phyloP scores from a whole-genome alignment of 2,888 invertebrate species.

The Pardosa pseudoannulata region DNA sequence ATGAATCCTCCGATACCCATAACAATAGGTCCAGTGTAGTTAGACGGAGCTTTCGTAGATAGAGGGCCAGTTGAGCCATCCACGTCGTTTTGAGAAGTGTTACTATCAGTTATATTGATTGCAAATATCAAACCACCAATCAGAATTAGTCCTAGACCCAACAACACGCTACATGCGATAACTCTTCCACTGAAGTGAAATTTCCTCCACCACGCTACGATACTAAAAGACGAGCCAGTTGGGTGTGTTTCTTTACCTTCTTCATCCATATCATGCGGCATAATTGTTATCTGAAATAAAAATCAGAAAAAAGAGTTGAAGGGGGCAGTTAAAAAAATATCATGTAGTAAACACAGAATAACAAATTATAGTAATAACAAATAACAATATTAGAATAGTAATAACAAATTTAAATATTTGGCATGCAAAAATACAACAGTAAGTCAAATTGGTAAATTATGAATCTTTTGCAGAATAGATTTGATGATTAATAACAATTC shows the following conservation, averaged over 20 bases:
- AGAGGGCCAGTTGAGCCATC: slow-evolving; percentile 11
- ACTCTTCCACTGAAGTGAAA: slow-evolving; percentile 66
- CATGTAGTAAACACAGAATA: no score
- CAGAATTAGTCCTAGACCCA: slow-evolving; percentile 56
- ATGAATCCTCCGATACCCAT: slow-evolving; percentile 60
- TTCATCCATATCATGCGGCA: neutral
- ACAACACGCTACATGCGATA: slow-evolving; percentile 51
- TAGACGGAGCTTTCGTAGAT: slow-evolving; percentile 40
- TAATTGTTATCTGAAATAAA: no score
- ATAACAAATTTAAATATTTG: no score
- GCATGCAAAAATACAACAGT: no score
- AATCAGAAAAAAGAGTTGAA: no score
- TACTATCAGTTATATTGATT: slow-evolving; percentile 28
- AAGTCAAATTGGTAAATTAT: no score
- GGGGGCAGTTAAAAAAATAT: no score
- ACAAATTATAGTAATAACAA: no score
- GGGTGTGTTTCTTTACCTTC: neutral
- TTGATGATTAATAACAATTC: no score
- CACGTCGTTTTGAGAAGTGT: neutral
- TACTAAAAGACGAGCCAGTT: neutral
- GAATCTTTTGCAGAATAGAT: no score
- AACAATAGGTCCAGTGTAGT: slow-evolving; percentile 41
- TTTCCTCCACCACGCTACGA: slow-evolving; percentile 17
- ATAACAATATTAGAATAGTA: no score
- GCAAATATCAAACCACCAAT: slow-evolving; percentile 48